Percentiles rank a stretch among this genome's conserved stretches.
These are phyloP conservation scores for Prionailurus viverrinus DNA, from an alignment of 2,113 vertebrate species.

Conservation along the genomic window DNA sequence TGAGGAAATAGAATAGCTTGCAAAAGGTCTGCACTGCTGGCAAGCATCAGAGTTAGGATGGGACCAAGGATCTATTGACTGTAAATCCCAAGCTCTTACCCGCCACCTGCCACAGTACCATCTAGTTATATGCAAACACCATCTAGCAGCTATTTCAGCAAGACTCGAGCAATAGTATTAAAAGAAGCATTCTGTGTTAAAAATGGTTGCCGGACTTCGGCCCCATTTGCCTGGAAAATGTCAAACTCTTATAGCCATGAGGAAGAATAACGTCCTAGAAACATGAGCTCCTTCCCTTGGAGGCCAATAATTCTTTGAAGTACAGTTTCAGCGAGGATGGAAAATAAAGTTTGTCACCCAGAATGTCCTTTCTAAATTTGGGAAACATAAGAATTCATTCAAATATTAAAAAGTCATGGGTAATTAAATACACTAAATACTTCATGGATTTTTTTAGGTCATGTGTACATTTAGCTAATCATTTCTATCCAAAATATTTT, in stretches of 20 bases:
- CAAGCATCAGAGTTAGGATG: neutral
- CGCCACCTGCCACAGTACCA: neutral
- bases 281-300: neutral
- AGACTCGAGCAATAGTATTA: neutral
- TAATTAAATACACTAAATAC: neutral
- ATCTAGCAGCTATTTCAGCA: neutral
- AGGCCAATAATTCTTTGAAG: neutral
- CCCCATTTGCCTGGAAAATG: neutral
- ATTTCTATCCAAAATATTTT: slow-evolving; percentile 34
- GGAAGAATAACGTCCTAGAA: neutral
- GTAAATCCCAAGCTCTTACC: neutral
- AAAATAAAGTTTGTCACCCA: slow-evolving; percentile 17
- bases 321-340: neutral
- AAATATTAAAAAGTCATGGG: neutral
- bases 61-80: neutral
- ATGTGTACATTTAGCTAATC: neutral
- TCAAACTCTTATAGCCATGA: neutral
- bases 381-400: neutral
- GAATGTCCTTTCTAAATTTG: neutral
- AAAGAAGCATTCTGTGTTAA: neutral
- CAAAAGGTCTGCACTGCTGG: neutral
- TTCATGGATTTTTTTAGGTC: neutral
- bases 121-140: neutral
- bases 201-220: neutral
- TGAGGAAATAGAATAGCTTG: neutral